Base-by-base conservation (phyloP, 2,888 invertebrate species). In the Miltochrista miniata region DNA sequence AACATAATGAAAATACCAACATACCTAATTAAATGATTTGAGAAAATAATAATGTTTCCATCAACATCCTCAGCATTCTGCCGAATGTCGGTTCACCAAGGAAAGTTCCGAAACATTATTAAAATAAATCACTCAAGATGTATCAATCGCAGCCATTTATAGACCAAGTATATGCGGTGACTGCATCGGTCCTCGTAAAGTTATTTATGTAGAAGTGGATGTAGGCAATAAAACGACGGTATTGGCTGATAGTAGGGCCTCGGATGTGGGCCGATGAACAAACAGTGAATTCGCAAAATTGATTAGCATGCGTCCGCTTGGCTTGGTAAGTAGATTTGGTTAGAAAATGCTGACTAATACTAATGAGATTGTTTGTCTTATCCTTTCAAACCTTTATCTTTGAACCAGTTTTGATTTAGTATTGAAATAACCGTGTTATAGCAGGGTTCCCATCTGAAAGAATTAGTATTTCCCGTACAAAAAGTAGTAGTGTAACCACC, bases 231-330 rank as follows among this genome's bases (percentile, higher is more conserved):
- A 67, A 64, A 38, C 68, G 76, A 76, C 74, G 76, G 76, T 75
- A 71, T 54, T 44, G 52, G n/a, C 48, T 45, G 53, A 59, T 54
- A 56, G 58, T 50, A 43, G 41, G 37, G 52, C 51, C 45, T 47
- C 45, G 61, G 57, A 75, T 75, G 76, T 76, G 70, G 69, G 72
- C 59, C 42, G 52, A 48, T 61, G 56, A 66, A 64, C 60, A 59
- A 51, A 58, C 48, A 55, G 2, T 8, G 43, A 54, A 70, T 68
- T 73, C 68, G 56, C 60, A 48, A 60, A 68, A 81, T 72, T 69
- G 70, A 76, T 80, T 80, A 77, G 74, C 72, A 81, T 78, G 74
- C 66, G 68, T 56, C 68, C 69, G 65, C 15, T 36, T 9, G 7
- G 74, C 72, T 61, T 59, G 72, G 64, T 64, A 70, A 74, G n/a